Percentiles rank a stretch among this genome's conserved stretches.
These are phyloP conservation scores for Apostichopus parvimensis DNA, from an alignment of 35 echinoderm and acorn worm genomes.

Conservation along the genomic window DNA sequence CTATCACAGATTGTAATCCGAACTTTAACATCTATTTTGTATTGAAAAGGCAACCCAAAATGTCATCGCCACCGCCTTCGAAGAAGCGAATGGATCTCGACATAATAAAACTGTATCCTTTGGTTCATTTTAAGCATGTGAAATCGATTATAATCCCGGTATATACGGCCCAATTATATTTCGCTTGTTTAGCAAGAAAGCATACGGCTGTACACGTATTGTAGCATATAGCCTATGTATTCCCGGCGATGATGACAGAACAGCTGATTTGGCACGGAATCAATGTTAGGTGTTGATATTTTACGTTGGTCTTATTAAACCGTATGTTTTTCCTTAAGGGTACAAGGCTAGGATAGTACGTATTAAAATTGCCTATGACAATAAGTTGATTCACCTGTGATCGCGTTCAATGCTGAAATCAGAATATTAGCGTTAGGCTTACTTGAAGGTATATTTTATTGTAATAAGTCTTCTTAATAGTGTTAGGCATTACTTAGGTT, in stretches of 20 bases:
- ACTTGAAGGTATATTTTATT: too few species aligned
- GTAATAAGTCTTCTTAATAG: too few species aligned
- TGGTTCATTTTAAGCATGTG: not conserved
- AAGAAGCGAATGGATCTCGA: conserved; percentile 87
- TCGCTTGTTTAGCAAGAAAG: not conserved
- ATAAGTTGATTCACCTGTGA: too few species aligned
- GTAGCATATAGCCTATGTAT: conserved; percentile 13
- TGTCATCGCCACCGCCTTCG: conserved; percentile 88
- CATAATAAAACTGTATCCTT: conserved; percentile 94
- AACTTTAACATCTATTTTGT: conserved; percentile 42
- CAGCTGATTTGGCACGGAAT: conserved; percentile 50
- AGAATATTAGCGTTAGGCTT: too few species aligned
- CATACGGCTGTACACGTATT: not conserved
- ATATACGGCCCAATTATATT: not conserved
- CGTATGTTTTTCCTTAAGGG: not conserved
- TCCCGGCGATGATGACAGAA: not conserved
- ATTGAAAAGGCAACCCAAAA: conserved; percentile 60
- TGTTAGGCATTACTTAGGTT: too few species aligned
- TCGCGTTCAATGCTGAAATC: too few species aligned
- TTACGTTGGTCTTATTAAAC: not conserved
- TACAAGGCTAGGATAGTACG: too few species aligned
- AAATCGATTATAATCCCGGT: not conserved
- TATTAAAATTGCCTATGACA: too few species aligned
- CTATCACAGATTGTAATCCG: conserved; percentile 10
- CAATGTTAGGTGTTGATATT: not conserved